Percentiles rank a stretch among this genome's conserved stretches.
phyloP scores from a whole-genome alignment of 2,888 invertebrate genomes.

The Drosophila ezoana region DNA sequence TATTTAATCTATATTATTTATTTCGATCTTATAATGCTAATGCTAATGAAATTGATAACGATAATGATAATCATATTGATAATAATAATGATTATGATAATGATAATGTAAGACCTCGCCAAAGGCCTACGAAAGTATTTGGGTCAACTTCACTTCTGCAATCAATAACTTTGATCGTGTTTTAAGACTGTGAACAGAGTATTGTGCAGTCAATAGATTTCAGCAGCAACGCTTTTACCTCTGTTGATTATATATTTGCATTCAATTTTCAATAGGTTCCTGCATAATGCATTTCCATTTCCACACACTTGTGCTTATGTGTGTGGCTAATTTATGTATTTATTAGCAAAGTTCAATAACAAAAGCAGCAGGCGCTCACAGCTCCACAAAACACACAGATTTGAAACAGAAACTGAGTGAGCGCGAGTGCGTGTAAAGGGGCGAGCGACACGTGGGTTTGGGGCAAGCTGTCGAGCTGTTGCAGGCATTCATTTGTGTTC shows the following conservation, averaged over 20 bases:
- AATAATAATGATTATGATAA: too few species aligned
- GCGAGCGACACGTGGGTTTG: not conserved
- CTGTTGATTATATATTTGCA: slow-evolving; percentile 36
- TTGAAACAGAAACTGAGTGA: not conserved
- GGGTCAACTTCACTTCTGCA: too few species aligned
- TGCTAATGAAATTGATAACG: too few species aligned
- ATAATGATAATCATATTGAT: too few species aligned
- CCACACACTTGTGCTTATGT: slow-evolving; percentile 1
- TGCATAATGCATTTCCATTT: slow-evolving; percentile 24
- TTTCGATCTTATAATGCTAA: too few species aligned
- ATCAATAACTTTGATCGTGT: not conserved
- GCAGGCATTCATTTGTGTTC: slow-evolving; percentile 9
- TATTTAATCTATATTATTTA: too few species aligned
- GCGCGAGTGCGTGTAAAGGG: not conserved
- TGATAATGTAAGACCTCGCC: too few species aligned
- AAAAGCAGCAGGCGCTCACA: slow-evolving; percentile 16
- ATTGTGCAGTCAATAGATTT: not conserved
- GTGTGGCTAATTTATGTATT: slow-evolving; percentile 57
- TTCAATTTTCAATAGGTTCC: slow-evolving; percentile 59
- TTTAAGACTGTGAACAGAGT: not conserved
- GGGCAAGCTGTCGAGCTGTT: slow-evolving; percentile 14
- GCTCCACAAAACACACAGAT: slow-evolving; percentile 29
- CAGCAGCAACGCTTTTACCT: not conserved
- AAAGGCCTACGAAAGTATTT: too few species aligned
- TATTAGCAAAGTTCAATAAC: slow-evolving; percentile 50